Percentiles rank a stretch among this genome's conserved stretches.
Evolutionary conservation across 2,888 invertebrate genomes (phyloP).

Genomic region (Dascillus cervinus): DNA sequence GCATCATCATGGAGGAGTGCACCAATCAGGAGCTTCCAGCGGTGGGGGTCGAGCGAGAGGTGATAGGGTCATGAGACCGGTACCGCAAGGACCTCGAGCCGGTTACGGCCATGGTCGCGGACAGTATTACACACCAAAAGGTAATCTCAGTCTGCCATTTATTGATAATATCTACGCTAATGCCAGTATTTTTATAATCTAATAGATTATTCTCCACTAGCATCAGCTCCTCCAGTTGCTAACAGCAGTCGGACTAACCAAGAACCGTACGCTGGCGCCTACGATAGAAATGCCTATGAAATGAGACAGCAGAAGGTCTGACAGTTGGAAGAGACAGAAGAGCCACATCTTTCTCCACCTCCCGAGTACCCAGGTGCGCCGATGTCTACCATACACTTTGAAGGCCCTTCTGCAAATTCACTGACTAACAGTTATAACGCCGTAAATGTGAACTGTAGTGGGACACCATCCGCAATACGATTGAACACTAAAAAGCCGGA

Average conservation of each 20-base stretch:
- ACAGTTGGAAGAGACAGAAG: constrained; percentile 39
- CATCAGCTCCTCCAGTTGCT: constrained; percentile 39
- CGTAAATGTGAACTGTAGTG: no score
- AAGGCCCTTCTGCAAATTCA: constrained; percentile 21
- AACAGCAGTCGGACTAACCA: constrained; percentile 40
- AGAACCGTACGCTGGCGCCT: constrained; percentile 67
- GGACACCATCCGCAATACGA: no score
- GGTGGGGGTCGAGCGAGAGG: constrained; percentile 36
- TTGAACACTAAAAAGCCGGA: no score
- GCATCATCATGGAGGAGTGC: constrained; percentile 38
- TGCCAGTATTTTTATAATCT: constrained; percentile 13
- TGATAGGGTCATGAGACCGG: constrained; percentile 37
- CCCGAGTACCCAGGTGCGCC: constrained; percentile 41
- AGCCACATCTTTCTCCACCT: constrained; percentile 36
- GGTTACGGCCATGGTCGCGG: constrained; percentile 66
- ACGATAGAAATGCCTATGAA: constrained; percentile 62
- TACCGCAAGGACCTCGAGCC: constrained; percentile 52
- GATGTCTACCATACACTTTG: constrained; percentile 31
- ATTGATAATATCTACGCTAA: constrained; percentile 3
- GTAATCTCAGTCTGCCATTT: constrained; percentile 38
- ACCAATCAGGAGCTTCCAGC: constrained; percentile 25
- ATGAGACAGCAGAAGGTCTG: constrained; percentile 66
- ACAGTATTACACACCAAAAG: constrained; percentile 67
- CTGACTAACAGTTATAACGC: no score
- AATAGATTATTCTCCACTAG: constrained; percentile 39